These are phyloP conservation scores for Lophura nycthemera DNA, from an alignment of 2,113 vertebrate species.

Conservation along the genomic window DNA sequence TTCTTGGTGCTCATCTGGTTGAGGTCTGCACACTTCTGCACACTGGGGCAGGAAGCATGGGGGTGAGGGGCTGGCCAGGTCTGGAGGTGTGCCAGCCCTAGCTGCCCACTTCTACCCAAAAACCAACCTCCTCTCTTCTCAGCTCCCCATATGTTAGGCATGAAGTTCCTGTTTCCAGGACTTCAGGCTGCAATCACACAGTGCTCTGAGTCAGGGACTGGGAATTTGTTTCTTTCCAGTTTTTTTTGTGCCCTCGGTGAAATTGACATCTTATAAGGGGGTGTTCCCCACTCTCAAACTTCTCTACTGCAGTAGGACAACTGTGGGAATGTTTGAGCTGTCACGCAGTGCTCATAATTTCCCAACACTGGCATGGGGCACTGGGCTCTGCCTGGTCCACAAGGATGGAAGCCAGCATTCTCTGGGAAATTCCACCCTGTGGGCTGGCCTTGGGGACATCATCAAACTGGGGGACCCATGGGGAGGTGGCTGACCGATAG, in stretches of 20 bases:
- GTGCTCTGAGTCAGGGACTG: background rate
- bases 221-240: background rate
- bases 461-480: accelerated
- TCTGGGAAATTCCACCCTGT: background rate
- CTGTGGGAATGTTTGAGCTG: background rate
- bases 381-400: background rate
- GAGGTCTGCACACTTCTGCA: conserved; percentile 94
- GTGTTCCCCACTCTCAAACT: background rate
- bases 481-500: conserved; percentile 83
- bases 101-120: background rate
- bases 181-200: background rate
- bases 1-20: conserved; percentile 99
- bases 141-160: background rate
- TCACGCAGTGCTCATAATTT: background rate
- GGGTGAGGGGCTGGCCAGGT: background rate
- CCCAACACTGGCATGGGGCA: background rate
- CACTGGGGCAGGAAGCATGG: conserved; percentile 73
- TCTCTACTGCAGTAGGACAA: background rate
- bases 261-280: background rate
- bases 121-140: accelerated
- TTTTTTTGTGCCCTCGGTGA: background rate
- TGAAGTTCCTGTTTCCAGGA: background rate
- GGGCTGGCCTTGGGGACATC: background rate
- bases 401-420: background rate
- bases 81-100: background rate